Evolutionary conservation across 2,113 vertebrate genomes (phyloP).

Genomic region (Megaceryle maxima): DNA sequence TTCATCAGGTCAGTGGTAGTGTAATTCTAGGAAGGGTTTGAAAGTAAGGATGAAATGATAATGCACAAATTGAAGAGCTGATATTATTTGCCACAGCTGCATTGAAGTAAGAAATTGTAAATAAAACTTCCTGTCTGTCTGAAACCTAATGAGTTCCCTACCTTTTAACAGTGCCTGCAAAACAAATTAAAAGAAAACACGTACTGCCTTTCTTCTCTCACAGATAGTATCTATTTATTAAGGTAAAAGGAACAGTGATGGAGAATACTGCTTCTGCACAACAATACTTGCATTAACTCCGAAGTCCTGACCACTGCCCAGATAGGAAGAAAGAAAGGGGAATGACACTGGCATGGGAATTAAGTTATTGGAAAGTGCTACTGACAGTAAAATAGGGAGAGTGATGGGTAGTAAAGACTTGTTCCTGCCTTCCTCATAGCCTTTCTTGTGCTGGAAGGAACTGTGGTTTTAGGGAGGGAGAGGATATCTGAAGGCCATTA

Average conservation of each 20-base stretch:
- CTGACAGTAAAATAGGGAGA: constrained; percentile 53
- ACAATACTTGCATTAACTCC: constrained; percentile 39
- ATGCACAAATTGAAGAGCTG: not conserved
- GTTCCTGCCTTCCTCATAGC: constrained; percentile 45
- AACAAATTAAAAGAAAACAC: constrained; percentile 50
- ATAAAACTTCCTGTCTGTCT: constrained; percentile 46
- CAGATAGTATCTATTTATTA: constrained; percentile 45
- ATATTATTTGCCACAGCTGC: constrained; percentile 18
- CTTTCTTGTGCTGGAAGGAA: constrained; percentile 42
- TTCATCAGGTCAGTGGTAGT: constrained; percentile 40
- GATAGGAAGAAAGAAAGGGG: constrained; percentile 1
- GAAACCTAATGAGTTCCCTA: constrained; percentile 37
- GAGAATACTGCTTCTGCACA: constrained; percentile 53
- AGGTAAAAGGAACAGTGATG: constrained; percentile 43
- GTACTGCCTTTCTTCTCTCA: not conserved
- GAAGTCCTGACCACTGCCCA: constrained; percentile 23
- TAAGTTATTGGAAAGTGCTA: constrained; percentile 65
- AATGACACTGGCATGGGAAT: constrained; percentile 45
- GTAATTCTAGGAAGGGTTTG: constrained; percentile 38
- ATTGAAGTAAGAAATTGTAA: constrained; percentile 40
- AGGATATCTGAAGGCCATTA: constrained; percentile 46
- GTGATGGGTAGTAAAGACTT: constrained; percentile 39
- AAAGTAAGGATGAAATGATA: constrained; percentile 36
- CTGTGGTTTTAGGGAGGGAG: constrained; percentile 47
- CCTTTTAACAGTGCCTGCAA: constrained; percentile 26